These are phyloP conservation scores for Diadegma fenestrale DNA, from an alignment of 2,888 invertebrate genomes.

Conservation along the genomic window DNA sequence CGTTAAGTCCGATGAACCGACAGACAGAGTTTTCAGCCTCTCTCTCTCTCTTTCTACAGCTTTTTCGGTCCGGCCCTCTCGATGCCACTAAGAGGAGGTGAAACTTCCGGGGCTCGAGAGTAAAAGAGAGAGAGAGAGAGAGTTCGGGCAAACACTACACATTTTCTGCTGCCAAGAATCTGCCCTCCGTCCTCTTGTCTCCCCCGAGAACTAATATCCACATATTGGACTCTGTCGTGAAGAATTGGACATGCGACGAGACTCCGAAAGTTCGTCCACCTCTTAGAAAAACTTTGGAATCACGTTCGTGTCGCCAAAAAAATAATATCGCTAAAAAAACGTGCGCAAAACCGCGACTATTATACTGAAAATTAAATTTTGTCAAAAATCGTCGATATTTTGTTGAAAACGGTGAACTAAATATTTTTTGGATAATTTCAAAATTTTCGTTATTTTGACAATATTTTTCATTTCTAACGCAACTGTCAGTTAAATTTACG, in stretches of 20 bases:
- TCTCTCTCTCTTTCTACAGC: neutral
- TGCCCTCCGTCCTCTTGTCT: slow-evolving; percentile 3
- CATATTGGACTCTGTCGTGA: slow-evolving; percentile 34
- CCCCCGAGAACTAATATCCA: slow-evolving; percentile 48
- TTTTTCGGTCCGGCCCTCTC: neutral
- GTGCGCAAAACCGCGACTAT: too few relatives aligned
- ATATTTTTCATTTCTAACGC: too few relatives aligned
- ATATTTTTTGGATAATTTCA: too few relatives aligned
- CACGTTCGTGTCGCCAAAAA: neutral
- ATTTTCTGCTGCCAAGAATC: slow-evolving; percentile 60
- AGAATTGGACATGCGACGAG: slow-evolving; percentile 40
- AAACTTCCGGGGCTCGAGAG: slow-evolving; percentile 41
- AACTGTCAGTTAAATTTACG: too few relatives aligned
- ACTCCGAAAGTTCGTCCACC: slow-evolving; percentile 12
- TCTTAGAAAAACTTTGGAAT: slow-evolving; percentile 10
- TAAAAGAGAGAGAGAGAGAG: slow-evolving; percentile 6
- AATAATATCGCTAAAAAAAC: neutral
- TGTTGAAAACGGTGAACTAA: too few relatives aligned
- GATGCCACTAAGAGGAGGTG: slow-evolving; percentile 22
- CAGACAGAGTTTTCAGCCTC: slow-evolving; percentile 23
- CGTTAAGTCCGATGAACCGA: slow-evolving; percentile 63
- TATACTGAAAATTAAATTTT: too few relatives aligned
- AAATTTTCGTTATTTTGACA: too few relatives aligned
- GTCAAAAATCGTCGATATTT: too few relatives aligned
- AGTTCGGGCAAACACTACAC: slow-evolving; percentile 24